Evolutionary conservation across 1,140 invertebrate genomes (phyloP), one percentile per base, ranked within the genome.

Genomic region (Lerema accius): DNA sequence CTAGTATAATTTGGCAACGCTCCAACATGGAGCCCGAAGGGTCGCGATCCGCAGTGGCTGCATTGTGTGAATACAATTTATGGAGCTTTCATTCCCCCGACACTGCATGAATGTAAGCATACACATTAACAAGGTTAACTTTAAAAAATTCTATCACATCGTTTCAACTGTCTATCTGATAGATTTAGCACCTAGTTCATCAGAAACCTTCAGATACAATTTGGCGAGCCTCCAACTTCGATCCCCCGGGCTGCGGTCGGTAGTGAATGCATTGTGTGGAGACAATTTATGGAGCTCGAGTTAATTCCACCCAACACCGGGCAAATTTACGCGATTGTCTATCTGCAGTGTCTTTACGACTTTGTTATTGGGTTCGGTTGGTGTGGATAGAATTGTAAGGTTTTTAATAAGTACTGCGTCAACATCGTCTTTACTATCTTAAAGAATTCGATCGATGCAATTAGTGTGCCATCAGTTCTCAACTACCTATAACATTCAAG

Each of bases 31-130:
- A 49, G 48, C 39, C 42, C 64, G 49, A 51, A 62, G 58, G 43
- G 58, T 45, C 48, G 46, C 60, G 61, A 55, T 68, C 59, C 66
- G 67, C 71, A 64, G 62, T 43, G 63, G 40, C 65, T 69, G 74
- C 69, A 78, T 77, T 78, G 71, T 79, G 64, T 76, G 60, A 62
- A 68, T 50, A 64, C 64, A 72, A 82, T 80, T 82, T 82, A 80
- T 76, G 46, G 39, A 48, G 14, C 40, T 42, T 32, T 15, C 50
- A 10, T 35, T 37, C n/a, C 15, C 42, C 15, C 42, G 17, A 49
- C 11, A 32, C 11, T 42, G 17, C 13, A 15, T 50, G 32, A 17
- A 55, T 23, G 23, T 56, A 13, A 42, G 15, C 15, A 13, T 43
- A 40, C 39, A 0, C 37, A 55, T 55, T 56, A 32, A 56, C 53